Percentiles rank a stretch among this genome's conserved stretches.
These are phyloP conservation scores for Aethes cnicana DNA, from an alignment of 2,888 invertebrate species.

Conservation along the genomic window DNA sequence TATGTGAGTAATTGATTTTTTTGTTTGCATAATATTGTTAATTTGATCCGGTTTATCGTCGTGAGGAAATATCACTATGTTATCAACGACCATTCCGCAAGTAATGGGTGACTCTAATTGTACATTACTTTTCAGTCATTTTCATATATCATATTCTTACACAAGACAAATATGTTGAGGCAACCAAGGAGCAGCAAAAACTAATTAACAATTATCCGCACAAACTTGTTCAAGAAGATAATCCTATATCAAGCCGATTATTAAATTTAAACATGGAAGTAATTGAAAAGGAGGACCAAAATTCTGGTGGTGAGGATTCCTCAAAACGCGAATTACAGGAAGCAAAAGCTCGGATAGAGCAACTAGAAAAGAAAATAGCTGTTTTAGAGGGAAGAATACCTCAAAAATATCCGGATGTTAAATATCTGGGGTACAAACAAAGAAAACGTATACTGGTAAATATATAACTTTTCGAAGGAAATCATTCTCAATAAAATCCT, in stretches of 20 bases:
- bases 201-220: slow-evolving; percentile 44
- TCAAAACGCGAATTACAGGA: slow-evolving; percentile 80
- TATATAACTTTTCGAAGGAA: too few relatives aligned
- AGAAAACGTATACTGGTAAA: slow-evolving; percentile 96
- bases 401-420: slow-evolving; percentile 94
- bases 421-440: slow-evolving; percentile 94
- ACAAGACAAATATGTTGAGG: slow-evolving; percentile 46
- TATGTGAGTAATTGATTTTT: slow-evolving; percentile 55
- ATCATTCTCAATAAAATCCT: too few relatives aligned
- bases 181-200: slow-evolving; percentile 48
- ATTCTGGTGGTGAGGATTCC: slow-evolving; percentile 46
- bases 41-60: too few relatives aligned
- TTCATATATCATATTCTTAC: slow-evolving; percentile 60
- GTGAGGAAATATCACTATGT: too few relatives aligned
- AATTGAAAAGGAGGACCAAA: slow-evolving; percentile 46
- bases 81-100: too few relatives aligned
- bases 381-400: slow-evolving; percentile 88
- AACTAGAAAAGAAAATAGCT: slow-evolving; percentile 87
- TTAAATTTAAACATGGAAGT: slow-evolving; percentile 39
- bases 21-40: too few relatives aligned
- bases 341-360: slow-evolving; percentile 84
- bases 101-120: background rate
- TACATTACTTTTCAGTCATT: slow-evolving; percentile 52
- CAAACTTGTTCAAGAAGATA: slow-evolving; percentile 54
- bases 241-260: slow-evolving; percentile 51